These are phyloP conservation scores for Eudasyphora cyanicolor DNA, from an alignment of 2,888 invertebrate species.

Conservation along the genomic window DNA sequence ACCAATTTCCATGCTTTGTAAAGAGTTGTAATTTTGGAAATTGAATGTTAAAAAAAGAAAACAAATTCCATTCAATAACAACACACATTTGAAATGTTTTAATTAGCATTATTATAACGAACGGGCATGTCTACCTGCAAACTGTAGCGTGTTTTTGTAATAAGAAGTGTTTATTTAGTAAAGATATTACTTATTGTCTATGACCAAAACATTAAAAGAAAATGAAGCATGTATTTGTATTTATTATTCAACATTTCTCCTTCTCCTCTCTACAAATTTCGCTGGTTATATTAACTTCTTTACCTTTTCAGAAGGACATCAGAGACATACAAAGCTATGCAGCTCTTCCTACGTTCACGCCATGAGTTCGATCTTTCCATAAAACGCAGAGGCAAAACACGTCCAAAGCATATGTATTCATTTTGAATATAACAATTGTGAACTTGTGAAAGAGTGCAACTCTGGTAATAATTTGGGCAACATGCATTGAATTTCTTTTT, in stretches of 20 bases:
- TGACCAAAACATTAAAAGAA: conserved; percentile 44
- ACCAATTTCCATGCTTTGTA: not conserved
- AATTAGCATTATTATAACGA: not conserved
- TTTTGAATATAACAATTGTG: conserved; percentile 45
- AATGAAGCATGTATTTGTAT: conserved; percentile 61
- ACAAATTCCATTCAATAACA: not conserved
- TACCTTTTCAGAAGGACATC: conserved; percentile 59
- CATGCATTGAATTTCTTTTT: conserved; percentile 49
- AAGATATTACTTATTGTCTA: conserved; percentile 55
- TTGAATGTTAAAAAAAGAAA: not conserved
- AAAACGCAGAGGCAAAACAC: conserved; percentile 54
- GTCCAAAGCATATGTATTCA: conserved; percentile 42
- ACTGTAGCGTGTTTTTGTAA: conserved; percentile 47
- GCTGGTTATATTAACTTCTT: conserved; percentile 47
- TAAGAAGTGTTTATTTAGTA: conserved; percentile 56
- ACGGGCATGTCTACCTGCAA: conserved; percentile 14
- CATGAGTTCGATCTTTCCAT: conserved; percentile 30
- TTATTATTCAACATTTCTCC: conserved; percentile 40
- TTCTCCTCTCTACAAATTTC: conserved; percentile 15
- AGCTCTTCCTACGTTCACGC: conserved; percentile 36
- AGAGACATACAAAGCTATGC: conserved; percentile 25
- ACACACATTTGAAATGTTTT: not conserved
- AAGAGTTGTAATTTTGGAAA: not conserved
- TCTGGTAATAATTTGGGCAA: conserved; percentile 66
- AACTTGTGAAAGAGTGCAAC: conserved; percentile 62